Conservation (phyloP, 2,888 invertebrate genomes). For the Hyppa rectilinea region DNA sequence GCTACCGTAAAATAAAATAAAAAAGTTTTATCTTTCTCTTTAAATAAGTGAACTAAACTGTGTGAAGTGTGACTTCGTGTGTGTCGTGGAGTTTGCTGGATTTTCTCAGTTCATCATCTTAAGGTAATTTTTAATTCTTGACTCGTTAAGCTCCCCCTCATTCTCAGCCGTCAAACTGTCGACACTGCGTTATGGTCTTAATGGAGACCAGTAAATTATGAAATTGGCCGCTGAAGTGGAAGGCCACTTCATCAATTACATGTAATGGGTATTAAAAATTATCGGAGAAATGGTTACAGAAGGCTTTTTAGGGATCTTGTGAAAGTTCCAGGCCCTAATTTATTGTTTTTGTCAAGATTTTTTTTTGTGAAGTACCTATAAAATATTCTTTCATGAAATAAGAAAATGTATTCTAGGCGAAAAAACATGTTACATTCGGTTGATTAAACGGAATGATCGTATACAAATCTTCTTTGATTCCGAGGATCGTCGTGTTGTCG, state of each 20-base stretch:
- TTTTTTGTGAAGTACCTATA: background rate
- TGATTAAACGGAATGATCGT: slow-evolving; percentile 7
- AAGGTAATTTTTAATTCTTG: slow-evolving; percentile 63
- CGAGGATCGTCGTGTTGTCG: background rate
- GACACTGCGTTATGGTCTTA: slow-evolving; percentile 49
- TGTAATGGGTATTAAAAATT: slow-evolving; percentile 13
- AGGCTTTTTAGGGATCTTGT: background rate
- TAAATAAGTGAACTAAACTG: slow-evolving; percentile 36
- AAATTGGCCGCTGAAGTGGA: slow-evolving; percentile 32
- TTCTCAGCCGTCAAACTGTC: slow-evolving; percentile 48
- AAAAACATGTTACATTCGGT: background rate
- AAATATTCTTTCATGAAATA: background rate
- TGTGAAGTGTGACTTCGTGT: slow-evolving; percentile 59
- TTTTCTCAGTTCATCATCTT: slow-evolving; percentile 64
- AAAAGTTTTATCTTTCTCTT: slow-evolving; percentile 48
- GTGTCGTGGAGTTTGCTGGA: slow-evolving; percentile 51
- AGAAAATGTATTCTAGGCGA: background rate
- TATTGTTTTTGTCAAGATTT: background rate
- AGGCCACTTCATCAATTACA: slow-evolving; percentile 28
- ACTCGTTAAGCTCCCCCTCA: slow-evolving; percentile 45
- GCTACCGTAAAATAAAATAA: slow-evolving; percentile 43
- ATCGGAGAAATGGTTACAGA: background rate
- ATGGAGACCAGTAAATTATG: slow-evolving; percentile 49
- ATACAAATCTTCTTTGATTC: slow-evolving; percentile 4
- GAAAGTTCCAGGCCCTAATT: background rate